phyloP scores from a whole-genome alignment of 2,113 vertebrate species.

The Lepus timidus region DNA sequence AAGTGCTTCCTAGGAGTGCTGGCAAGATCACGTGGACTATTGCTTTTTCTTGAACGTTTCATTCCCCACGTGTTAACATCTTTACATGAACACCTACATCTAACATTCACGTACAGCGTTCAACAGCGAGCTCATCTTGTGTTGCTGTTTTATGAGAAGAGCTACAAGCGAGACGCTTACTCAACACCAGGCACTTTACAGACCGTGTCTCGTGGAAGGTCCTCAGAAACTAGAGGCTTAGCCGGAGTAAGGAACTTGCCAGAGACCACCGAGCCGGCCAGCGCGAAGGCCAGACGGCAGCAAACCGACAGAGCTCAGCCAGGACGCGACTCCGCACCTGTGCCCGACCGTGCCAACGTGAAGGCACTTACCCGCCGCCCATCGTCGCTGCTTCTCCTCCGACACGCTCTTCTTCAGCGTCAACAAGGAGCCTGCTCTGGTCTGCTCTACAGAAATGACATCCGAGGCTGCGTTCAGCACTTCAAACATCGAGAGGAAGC shows the following conservation, averaged over 20 bases:
- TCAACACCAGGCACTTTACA: slow-evolving; percentile 3
- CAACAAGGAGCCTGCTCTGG: slow-evolving; percentile 91
- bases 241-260: background rate
- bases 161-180: background rate
- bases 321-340: background rate
- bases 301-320: background rate
- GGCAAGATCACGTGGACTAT: background rate
- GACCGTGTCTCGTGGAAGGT: background rate
- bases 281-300: background rate
- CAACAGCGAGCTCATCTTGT: background rate
- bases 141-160: background rate
- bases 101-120: background rate
- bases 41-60: background rate
- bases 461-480: slow-evolving; percentile 89
- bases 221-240: background rate
- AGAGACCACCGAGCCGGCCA: background rate
- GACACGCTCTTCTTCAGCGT: slow-evolving; percentile 82
- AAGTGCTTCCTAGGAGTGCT: background rate
- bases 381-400: slow-evolving; percentile 54
- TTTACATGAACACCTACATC: background rate
- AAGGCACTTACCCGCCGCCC: slow-evolving; percentile 70
- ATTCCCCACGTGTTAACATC: background rate
- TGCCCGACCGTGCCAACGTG: background rate
- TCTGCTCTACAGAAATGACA: slow-evolving; percentile 88
- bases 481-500: slow-evolving; percentile 93